Evolutionary conservation across 2,797 vertebrate species (phyloP), one percentile per base, ranked within the genome.

Genomic region (Pseudochirops corinnae): DNA sequence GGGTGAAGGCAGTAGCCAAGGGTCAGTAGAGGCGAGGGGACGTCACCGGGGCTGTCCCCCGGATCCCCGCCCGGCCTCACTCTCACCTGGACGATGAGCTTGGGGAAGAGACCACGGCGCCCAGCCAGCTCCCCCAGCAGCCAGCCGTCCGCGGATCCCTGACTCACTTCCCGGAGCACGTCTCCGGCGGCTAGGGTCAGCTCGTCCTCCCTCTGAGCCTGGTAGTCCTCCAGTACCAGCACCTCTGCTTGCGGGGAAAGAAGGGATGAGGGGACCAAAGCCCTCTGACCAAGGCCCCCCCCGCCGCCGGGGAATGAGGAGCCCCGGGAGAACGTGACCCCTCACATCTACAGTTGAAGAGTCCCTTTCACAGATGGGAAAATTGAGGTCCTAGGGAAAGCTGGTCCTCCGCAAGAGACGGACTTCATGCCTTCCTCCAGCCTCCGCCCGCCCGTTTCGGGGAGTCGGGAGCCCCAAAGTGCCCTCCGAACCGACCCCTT

Each of bases 181-280:
- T 99, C 99, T 5, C 99, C 99, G 0, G 96, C 98, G 28, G 58
- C 98, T 93, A 99, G 96, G 10, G 97, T 98, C 96, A 99, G 90
- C 98, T 99, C 99, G 56, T 99, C 99, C 3, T 90, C 97, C 97
- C 98, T 97, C 93, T 98, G 99, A 92, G 99, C 99, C 91, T 98
- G 98, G 93, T 99, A 99, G 98, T 99, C 98, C 2, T 99, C 94
- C 96, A 99, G 98, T 95, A 99, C 99, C 98, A 99, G 98, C 97
- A 99, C 99, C 98, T 99, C 99, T 99, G 93, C 24, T 55, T 92
- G 56, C 9, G 33, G 90, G n/a, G n/a, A 21, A 46, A 18, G n/a
- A 21, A 82, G n/a, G 2, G 18, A 24, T 82, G n/a, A 82, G 67
- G n/a, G 67, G n/a, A 24, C 2, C n/a, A 6, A 9, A 1, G n/a